Base-by-base conservation (phyloP, 2,797 vertebrate genomes). In the Chanos chanos region DNA sequence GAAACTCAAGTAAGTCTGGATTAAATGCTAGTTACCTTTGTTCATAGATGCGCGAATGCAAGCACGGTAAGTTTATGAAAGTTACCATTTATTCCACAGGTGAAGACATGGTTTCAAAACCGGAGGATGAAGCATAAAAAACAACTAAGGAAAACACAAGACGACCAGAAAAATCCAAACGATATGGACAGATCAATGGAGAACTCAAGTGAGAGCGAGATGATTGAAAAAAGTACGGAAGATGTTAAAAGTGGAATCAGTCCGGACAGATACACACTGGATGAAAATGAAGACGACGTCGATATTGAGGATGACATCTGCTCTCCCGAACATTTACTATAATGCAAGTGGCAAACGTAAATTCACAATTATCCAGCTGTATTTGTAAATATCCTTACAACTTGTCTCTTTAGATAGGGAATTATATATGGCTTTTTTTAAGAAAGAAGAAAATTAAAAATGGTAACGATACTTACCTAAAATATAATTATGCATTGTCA, bases 51-150 rank as follows among this genome's bases (percentile, higher is more conserved):
- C 44, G 4, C 4, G 39, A 22, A 24, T 5, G 3, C 9, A 8
- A 40, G 5, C 15, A 19, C 27, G n/a, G 7, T 3, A 36, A n/a
- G n/a, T n/a, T n/a, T n/a, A n/a, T n/a, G n/a, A 53, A 24, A 6
- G 5, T 54, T 40, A 4, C 2, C 44, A 24, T 61, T 8, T 43
- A 49, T 21, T 47, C 34, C 53, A 45, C 82, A 98, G 96, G 96
- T 99, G 25, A 99, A 99, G 77, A 98, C 96, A 30, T 99, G 96
- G 96, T 99, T 99, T 68, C 96, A 99, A 83, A 99, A 98, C 81
- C 85, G 96, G 8, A 86, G 96, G 63, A 99, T 99, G 96, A 99
- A 99, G 81, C 96, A 98, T 78, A 99, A 99, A 87, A 99, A 99
- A 57, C 96, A 97, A 81, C 83, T 97, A 78, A 66, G 96, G 71